A percentile compares a stretch with the other conserved stretches of the same genome.
Evolutionary conservation across 92 coral and sea anemone species (phyloP).

Genomic region (Pocillopora meandrina): DNA sequence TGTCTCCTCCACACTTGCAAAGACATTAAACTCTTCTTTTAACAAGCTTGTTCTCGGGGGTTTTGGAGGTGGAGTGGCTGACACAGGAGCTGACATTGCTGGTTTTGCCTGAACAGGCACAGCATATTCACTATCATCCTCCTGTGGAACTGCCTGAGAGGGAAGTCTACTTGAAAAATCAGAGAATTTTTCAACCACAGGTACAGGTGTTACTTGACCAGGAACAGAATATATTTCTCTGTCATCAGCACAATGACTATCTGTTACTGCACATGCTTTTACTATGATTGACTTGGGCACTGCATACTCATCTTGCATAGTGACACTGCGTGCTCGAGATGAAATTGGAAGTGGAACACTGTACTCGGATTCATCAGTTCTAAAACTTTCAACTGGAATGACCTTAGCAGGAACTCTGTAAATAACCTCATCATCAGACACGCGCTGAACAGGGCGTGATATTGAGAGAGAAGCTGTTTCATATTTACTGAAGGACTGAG

Average conservation of each 20-base stretch:
- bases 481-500: constrained; percentile 28
- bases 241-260: constrained; percentile 1
- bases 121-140: neutral
- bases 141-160: neutral
- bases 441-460: constrained; percentile 30
- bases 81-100: constrained; percentile 1
- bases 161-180: constrained; percentile 7
- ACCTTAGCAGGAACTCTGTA: constrained; percentile 43
- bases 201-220: constrained; percentile 19
- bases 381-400: constrained; percentile 2
- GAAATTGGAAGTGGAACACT: constrained; percentile 20
- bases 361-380: constrained; percentile 9
- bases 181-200: constrained; percentile 16
- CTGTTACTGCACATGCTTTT: constrained; percentile 26
- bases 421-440: constrained; percentile 43
- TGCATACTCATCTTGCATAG: constrained; percentile 15
- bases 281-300: constrained; percentile 36
- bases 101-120: neutral
- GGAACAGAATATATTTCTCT: constrained; percentile 59
- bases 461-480: constrained; percentile 17
- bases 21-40: constrained; percentile 13
- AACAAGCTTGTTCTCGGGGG: constrained; percentile 57
- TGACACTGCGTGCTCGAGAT: neutral
- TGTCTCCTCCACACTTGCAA: neutral
- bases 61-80: constrained; percentile 53